These are phyloP conservation scores for Paramormyrops kingsleyae DNA, from an alignment of 2,113 vertebrate genomes.

Conservation along the genomic window DNA sequence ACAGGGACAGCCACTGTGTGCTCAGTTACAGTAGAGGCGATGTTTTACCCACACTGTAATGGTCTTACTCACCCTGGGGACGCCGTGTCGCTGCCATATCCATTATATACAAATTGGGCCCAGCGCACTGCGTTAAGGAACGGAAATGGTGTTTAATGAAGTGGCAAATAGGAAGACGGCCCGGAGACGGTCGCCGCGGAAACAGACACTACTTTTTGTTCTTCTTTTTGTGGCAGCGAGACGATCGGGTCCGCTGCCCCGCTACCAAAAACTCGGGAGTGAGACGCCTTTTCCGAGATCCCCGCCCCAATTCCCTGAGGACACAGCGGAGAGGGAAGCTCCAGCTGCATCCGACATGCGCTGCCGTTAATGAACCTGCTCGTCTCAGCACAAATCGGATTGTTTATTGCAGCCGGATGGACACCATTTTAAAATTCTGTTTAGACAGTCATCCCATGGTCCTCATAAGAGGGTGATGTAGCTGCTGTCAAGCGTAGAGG, in stretches of 20 bases:
- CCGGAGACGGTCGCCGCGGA: neutral
- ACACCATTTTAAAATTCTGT: neutral
- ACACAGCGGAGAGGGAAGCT: neutral
- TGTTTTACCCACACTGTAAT: neutral
- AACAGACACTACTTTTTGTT: neutral
- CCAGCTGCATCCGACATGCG: neutral
- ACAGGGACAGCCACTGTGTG: neutral
- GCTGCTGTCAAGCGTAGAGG: neutral
- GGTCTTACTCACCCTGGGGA: neutral
- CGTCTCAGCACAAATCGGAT: neutral
- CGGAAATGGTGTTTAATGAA: conserved; percentile 13
- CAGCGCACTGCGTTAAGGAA: neutral
- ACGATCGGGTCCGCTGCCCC: neutral
- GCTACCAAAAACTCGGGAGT: neutral
- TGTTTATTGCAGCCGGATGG: neutral
- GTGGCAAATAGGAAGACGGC: neutral
- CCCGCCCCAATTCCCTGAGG: neutral
- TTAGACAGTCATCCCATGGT: neutral
- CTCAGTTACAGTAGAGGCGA: neutral
- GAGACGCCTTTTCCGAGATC: neutral
- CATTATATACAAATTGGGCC: conserved; percentile 9
- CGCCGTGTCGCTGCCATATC: neutral
- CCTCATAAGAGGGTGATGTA: neutral
- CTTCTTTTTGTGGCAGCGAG: neutral
- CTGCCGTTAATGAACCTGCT: neutral